Evolutionary conservation across 2,888 invertebrate genomes (phyloP), one percentile per base, ranked within the genome.

Genomic region (Hylaea fasciaria): DNA sequence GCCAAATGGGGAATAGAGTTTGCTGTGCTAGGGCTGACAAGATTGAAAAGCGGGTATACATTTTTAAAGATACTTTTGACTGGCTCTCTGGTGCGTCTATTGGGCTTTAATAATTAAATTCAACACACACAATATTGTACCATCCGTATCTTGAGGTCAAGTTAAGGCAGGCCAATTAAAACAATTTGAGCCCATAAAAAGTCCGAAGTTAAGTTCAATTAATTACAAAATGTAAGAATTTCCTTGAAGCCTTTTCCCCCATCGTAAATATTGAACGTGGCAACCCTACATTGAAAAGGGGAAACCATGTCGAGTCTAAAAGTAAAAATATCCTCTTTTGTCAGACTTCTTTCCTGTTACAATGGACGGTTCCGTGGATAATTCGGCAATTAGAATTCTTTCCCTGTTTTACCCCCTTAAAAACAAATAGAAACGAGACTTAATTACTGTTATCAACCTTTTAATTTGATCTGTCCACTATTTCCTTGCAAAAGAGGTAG

Each of bases 211-310:
- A 32, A 48, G 37, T 37, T 56, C 43, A 49, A 43, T 49, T 49
- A 49, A 41, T 48, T 47, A 14, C 44, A 49, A 45, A 49, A 32
- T 32, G 9, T 22, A 22, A 22, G 5, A 22, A 5, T 22, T 22
- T 2, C 5, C 5, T 3, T 5, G 22, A 22, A 22, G 5, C 22
- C 22, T 22, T 22, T 22, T 5, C 22, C 32, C 7, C 32, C 9
- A 32, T 46, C 22, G 48, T 48, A 44, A 37, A 51, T 49, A 48
- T 59, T 59, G 44, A 54, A 44, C 48, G 59, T 49, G 47, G 37
- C 53, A 54, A 17, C 44, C 59, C 53, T 49, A 14, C 37, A 5
- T 10, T 8, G 14, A n/a, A 14, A 48, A 40, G 35, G 48, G 53
- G n/a, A 50, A 50, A 13, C 35, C 9, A 53, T 37, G 12, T 41